Evolutionary conservation across 1,140 invertebrate genomes (phyloP).

Genomic region (Chlorops oryzae): DNA sequence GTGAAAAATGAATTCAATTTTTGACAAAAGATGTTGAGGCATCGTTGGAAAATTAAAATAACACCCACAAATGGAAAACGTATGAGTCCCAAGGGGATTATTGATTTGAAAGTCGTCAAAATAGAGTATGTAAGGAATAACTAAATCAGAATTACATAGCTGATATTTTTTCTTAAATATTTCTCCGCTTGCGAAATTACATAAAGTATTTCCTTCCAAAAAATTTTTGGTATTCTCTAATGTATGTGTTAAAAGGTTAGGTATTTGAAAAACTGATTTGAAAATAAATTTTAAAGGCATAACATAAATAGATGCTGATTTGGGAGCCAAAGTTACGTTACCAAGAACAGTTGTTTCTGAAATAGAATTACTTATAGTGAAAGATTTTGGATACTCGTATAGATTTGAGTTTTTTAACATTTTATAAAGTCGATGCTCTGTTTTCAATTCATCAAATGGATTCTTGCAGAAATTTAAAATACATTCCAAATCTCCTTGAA

Average conservation of each 20-base stretch:
- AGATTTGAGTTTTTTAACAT: not conserved
- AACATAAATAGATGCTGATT: not conserved
- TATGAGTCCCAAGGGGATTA: conserved; percentile 6
- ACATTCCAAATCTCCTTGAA: not conserved
- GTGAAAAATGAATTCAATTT: conserved; percentile 1
- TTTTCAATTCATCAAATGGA: conserved; percentile 1
- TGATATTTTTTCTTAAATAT: not conserved
- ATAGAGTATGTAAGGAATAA: conserved; percentile 7
- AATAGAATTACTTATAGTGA: not conserved
- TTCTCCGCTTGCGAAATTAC: conserved; percentile 5
- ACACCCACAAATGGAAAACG: conserved; percentile 3
- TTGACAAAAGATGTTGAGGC: not conserved
- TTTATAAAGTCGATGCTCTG: conserved; percentile 1
- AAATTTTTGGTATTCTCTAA: conserved; percentile 3
- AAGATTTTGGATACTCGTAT: not conserved
- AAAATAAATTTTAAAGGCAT: not conserved
- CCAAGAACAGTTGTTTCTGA: not conserved
- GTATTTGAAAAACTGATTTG: not conserved
- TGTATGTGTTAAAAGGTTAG: not conserved
- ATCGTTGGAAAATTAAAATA: conserved; percentile 4
- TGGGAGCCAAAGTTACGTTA: not conserved
- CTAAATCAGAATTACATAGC: not conserved
- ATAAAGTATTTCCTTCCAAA: not conserved
- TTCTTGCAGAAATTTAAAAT: not conserved
- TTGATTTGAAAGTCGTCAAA: conserved; percentile 8